Evolutionary conservation across 2,797 vertebrate genomes (phyloP), one percentile per base, ranked within the genome.

Genomic region (Hippocampus kuda): DNA sequence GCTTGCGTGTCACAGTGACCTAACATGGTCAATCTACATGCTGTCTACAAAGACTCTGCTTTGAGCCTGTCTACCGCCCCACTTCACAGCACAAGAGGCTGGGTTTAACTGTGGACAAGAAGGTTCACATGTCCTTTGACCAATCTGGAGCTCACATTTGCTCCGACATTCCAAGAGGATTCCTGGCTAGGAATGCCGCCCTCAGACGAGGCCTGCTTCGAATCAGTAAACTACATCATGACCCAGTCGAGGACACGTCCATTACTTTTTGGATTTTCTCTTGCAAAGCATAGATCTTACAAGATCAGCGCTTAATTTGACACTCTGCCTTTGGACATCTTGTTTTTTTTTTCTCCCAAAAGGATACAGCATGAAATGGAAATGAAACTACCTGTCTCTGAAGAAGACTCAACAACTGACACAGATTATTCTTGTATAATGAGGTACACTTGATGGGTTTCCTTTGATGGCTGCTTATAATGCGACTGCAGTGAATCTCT

Each of bases 1-100:
- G 75, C 74, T 69, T 80, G 68, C 61, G 10, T 81, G 76, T 83
- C 76, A 85, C 68, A 78, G 80, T 81, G 76, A 82, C 85, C 82
- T 84, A 86, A 85, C 79, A 86, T 85, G 82, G 84, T 81, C 71
- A 65, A 69, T 22, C 64, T 76, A 48, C 70, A 56, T 74, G 65
- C 66, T 68, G 57, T 77, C 65, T 74, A 68, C n/a, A n/a, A n/a
- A 78, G 66, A 65, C 74, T 72, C 78, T 56, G 62, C 75, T 72
- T 75, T 74, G 73, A 73, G 6, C 69, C 76, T 66, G 16, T 62
- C 16, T 13, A 53, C 22, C 70, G 46, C 56, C 57, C 56, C n/a
- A 71, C 64, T 54, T 51, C 51, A 27, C 65, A 20, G 61, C 67
- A 73, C 73, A 71, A 77, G 76, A 86, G 84, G 86, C 75, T 53